Percentiles rank a stretch among this genome's conserved stretches.
Conservation (phyloP, 2,113 vertebrate species). For the Hypomesus transpacificus region DNA sequence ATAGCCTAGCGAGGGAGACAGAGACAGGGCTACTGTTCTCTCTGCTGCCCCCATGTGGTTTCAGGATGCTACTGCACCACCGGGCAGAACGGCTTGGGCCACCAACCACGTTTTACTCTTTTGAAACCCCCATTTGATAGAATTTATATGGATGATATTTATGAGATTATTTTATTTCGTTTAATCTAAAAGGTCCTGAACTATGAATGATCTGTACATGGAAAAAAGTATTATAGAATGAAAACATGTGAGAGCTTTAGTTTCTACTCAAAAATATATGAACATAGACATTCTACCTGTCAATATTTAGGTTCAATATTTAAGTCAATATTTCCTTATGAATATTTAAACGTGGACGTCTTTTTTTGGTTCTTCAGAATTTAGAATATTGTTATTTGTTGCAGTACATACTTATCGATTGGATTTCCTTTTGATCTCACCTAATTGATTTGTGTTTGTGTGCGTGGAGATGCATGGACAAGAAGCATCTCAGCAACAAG, state of each 20-base stretch:
- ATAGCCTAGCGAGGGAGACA: not conserved
- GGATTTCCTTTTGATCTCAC: slow-evolving; percentile 25
- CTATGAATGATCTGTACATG: slow-evolving; percentile 76
- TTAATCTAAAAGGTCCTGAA: slow-evolving; percentile 68
- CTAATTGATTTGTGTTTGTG: too few species aligned
- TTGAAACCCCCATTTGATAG: slow-evolving; percentile 94
- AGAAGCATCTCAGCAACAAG: too few species aligned
- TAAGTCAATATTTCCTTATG: slow-evolving; percentile 94
- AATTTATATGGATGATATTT: slow-evolving; percentile 92
- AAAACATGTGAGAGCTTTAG: slow-evolving; percentile 89
- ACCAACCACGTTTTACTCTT: slow-evolving; percentile 78
- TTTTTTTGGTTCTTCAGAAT: slow-evolving; percentile 62
- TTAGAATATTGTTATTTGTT: slow-evolving; percentile 65
- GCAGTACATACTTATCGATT: slow-evolving; percentile 49
- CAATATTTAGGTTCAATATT: slow-evolving; percentile 74
- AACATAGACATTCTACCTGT: slow-evolving; percentile 73
- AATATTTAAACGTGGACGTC: slow-evolving; percentile 82
- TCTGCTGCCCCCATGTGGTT: slow-evolving; percentile 63
- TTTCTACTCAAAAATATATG: slow-evolving; percentile 84
- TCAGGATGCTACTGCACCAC: slow-evolving; percentile 49
- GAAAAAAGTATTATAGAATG: slow-evolving; percentile 65
- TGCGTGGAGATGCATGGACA: too few species aligned
- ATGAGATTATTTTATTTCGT: slow-evolving; percentile 78
- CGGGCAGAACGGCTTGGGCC: slow-evolving; percentile 38
- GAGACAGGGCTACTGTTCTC: slow-evolving; percentile 53